These are phyloP conservation scores for Plebejus melissa DNA, from an alignment of 2,888 invertebrate genomes.

Conservation along the genomic window DNA sequence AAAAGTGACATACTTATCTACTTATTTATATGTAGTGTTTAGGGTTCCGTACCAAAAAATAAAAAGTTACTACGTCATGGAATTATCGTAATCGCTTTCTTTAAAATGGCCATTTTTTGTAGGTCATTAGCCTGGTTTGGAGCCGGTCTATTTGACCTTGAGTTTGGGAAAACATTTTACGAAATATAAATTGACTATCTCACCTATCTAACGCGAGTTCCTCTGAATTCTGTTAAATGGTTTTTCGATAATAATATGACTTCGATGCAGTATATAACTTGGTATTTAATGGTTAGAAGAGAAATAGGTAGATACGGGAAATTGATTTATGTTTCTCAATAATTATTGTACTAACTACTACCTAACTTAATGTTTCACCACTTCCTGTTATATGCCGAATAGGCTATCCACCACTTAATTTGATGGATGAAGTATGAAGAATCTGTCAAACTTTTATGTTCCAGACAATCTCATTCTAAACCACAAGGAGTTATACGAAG, in stretches of 20 bases:
- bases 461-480: constrained; percentile 54
- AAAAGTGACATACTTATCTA: no score
- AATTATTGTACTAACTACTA: no score
- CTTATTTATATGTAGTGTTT: neutral
- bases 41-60: neutral
- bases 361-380: no score
- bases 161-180: neutral
- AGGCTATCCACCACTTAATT: no score
- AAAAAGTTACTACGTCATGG: neutral
- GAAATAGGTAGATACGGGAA: no score
- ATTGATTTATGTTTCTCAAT: no score
- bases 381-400: no score
- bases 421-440: no score
- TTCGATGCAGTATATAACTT: no score
- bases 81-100: no score
- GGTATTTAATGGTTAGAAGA: no score
- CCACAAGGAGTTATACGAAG: constrained; percentile 80
- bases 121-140: neutral
- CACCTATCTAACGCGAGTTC: neutral
- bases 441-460: constrained; percentile 35
- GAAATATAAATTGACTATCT: neutral
- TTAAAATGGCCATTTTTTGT: neutral
- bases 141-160: neutral
- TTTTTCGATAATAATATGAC: no score
- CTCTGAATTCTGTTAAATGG: neutral